Percentiles rank a stretch among this genome's conserved stretches.
These are phyloP conservation scores for Rhinichthys klamathensis DNA, from an alignment of 2,113 vertebrate species.

Conservation along the genomic window DNA sequence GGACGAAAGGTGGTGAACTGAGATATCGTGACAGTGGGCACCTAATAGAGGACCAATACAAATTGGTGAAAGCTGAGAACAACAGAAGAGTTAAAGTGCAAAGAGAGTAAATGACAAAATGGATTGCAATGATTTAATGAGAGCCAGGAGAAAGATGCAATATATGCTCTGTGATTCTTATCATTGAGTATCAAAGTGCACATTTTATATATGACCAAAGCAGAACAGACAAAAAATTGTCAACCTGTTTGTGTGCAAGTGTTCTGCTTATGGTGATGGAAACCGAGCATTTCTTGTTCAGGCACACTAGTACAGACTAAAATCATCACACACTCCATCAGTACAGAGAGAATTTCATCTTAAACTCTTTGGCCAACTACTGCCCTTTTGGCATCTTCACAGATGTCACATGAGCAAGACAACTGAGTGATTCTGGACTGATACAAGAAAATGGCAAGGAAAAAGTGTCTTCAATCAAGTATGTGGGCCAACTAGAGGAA, in stretches of 20 bases:
- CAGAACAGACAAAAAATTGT: background rate
- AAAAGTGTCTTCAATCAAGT: background rate
- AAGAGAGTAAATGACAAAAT: background rate
- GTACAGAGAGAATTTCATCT: background rate
- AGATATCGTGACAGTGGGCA: background rate
- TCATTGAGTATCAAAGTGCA: background rate
- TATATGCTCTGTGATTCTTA: background rate
- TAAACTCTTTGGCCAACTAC: background rate
- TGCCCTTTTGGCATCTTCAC: background rate
- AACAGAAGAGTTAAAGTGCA: constrained; percentile 33
- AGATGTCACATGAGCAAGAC: background rate
- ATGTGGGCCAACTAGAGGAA: background rate
- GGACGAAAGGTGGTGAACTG: background rate
- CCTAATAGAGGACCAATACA: constrained; percentile 11
- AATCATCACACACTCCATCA: background rate
- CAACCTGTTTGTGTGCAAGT: background rate
- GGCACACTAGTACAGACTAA: background rate
- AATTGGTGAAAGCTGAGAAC: constrained; percentile 51
- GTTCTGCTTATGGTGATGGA: background rate
- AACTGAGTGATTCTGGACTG: background rate
- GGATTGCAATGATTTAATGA: background rate
- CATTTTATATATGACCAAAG: background rate
- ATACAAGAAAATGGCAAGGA: background rate
- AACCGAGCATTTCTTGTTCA: background rate
- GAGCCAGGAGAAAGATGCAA: background rate